Evolutionary conservation across 2,113 vertebrate species (phyloP).

Genomic region (Sinocyclocheilus rhinocerous): DNA sequence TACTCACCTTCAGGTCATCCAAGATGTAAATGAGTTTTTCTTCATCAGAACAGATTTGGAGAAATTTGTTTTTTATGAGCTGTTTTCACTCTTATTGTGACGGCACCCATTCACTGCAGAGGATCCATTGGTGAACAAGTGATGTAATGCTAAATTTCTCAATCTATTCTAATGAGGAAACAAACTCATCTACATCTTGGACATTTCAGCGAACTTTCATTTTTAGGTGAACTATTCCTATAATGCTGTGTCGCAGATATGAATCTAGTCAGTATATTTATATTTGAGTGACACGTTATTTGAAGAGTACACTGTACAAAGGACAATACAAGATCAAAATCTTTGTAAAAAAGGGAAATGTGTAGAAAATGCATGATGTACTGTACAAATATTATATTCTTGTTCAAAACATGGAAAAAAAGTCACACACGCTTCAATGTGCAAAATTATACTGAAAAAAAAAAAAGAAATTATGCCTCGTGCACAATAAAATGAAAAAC

Average conservation of each 20-base stretch:
- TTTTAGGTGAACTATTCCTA: too few relatives aligned
- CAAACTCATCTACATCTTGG: too few relatives aligned
- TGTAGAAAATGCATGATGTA: conserved; percentile 57
- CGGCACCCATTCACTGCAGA: too few relatives aligned
- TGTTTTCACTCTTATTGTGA: too few relatives aligned
- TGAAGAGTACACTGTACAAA: conserved; percentile 54
- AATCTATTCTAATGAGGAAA: too few relatives aligned
- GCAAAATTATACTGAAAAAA: conserved; percentile 62
- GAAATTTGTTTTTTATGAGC: too few relatives aligned
- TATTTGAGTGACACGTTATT: conserved; percentile 25
- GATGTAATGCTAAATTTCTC: too few relatives aligned
- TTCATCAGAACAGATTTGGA: too few relatives aligned
- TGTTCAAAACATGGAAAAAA: conserved; percentile 14
- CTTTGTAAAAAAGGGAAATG: conserved; percentile 4
- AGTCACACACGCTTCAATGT: conserved; percentile 59
- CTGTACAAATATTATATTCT: conserved; percentile 48
- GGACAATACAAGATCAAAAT: conserved; percentile 17
- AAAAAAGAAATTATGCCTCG: conserved; percentile 7
- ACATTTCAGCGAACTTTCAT: too few relatives aligned
- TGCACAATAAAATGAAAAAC: conserved; percentile 32
- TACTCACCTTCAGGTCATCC: too few relatives aligned
- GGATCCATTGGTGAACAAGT: too few relatives aligned
- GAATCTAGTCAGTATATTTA: not conserved
- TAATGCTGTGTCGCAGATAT: not conserved
- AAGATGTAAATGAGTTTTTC: too few relatives aligned